Evolutionary conservation across 1,140 invertebrate genomes (phyloP).

Genomic region (Bactericera cockerelli): DNA sequence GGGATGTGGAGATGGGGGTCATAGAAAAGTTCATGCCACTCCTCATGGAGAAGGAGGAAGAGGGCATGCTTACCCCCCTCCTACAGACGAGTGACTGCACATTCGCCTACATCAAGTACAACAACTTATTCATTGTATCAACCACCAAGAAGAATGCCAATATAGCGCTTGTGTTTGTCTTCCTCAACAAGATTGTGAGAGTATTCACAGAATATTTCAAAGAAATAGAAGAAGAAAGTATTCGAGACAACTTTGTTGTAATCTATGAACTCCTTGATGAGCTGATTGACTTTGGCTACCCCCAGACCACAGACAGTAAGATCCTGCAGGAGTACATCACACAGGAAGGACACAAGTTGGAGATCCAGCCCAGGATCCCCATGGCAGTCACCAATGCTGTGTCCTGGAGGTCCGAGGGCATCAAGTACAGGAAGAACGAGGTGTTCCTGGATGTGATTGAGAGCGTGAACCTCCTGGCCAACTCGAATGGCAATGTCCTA

Average conservation of each 20-base stretch:
- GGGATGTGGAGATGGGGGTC: conserved; percentile 89
- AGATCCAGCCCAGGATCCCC: conserved; percentile 89
- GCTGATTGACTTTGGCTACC: conserved; percentile 98
- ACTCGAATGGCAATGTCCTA: conserved; percentile 94
- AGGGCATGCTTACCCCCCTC: conserved; percentile 83
- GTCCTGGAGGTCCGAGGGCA: conserved; percentile 96
- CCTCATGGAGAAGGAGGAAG: conserved; percentile 97
- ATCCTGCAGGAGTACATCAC: conserved; percentile 98
- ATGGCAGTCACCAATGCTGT: conserved; percentile 99
- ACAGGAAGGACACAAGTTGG: conserved; percentile 96
- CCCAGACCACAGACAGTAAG: conserved; percentile 97
- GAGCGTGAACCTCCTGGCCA: conserved; percentile 84
- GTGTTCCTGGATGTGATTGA: conserved; percentile 99
- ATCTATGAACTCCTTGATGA: conserved; percentile 98
- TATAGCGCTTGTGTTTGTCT: conserved; percentile 90
- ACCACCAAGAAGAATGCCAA: conserved; percentile 97
- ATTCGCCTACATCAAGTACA: conserved; percentile 97
- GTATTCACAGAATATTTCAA: conserved; percentile 99
- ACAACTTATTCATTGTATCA: conserved; percentile 95
- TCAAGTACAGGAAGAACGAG: conserved; percentile 99
- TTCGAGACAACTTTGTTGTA: conserved; percentile 97
- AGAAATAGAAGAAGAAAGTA: conserved; percentile 97
- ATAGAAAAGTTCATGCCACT: conserved; percentile 99
- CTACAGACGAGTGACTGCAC: conserved; percentile 80
- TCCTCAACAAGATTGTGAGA: conserved; percentile 93